Conservation (phyloP, 2,888 invertebrate species). For the Pteria penguin region DNA sequence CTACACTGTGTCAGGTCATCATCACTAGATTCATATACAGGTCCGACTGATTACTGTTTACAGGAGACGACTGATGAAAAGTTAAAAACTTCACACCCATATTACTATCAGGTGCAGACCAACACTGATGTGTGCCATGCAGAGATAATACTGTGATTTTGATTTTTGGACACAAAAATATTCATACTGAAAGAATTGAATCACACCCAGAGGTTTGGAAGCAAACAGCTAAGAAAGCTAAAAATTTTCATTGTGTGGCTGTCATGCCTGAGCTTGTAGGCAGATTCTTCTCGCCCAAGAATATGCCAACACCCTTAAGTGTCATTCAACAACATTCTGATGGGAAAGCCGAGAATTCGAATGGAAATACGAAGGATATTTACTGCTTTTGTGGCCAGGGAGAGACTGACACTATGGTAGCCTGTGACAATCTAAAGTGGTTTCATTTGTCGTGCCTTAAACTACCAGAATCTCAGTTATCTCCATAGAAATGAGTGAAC, state of each 20-base stretch:
- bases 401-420: conserved; percentile 24
- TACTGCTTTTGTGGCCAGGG: conserved; percentile 16
- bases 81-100: conserved; percentile 30
- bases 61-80: neutral
- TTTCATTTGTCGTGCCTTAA: conserved; percentile 19
- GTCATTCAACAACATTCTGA: too few species aligned
- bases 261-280: conserved; percentile 46
- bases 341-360: too few species aligned
- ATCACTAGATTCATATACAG: neutral
- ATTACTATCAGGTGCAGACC: conserved; percentile 47
- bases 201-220: too few species aligned
- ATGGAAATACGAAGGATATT: neutral
- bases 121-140: conserved; percentile 33
- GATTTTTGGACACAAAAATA: conserved; percentile 38
- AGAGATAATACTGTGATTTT: conserved; percentile 34
- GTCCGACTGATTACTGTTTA: conserved; percentile 5
- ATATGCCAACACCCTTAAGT: neutral
- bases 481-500: too few species aligned
- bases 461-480: neutral
- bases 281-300: conserved; percentile 5
- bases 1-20: conserved; percentile 11
- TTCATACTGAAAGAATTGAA: conserved; percentile 34
- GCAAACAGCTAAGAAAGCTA: conserved; percentile 27
- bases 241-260: conserved; percentile 26
- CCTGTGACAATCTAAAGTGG: conserved; percentile 35